Evolutionary conservation across 1,140 invertebrate genomes (phyloP).

Genomic region (Venturia canescens): DNA sequence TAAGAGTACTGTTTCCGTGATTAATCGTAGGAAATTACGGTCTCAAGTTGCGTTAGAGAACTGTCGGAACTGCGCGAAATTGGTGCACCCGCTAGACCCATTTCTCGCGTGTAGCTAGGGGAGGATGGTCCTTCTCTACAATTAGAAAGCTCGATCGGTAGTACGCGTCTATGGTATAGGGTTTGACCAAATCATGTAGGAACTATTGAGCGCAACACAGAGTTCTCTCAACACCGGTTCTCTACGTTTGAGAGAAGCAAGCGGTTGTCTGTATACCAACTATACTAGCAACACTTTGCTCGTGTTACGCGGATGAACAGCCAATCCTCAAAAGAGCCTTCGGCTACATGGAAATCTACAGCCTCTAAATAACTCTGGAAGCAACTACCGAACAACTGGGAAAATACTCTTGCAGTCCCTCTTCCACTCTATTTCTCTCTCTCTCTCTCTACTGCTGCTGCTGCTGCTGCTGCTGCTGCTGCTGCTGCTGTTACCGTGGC

Average conservation of each 20-base stretch:
- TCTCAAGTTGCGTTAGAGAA: background rate
- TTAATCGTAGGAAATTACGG: background rate
- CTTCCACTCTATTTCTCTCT: background rate
- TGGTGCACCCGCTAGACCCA: background rate
- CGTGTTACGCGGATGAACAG: background rate
- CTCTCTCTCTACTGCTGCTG: background rate
- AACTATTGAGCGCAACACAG: background rate
- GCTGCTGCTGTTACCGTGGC: no score
- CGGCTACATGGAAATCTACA: conserved; percentile 7
- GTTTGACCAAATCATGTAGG: conserved; percentile 9
- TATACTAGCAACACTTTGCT: conserved; percentile 12
- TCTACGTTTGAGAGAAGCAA: background rate
- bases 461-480: no score
- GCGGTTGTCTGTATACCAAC: background rate
- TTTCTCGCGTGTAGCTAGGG: background rate
- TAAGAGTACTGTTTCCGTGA: background rate
- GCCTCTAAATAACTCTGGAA: conserved; percentile 11
- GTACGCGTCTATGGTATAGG: background rate
- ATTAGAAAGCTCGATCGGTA: conserved; percentile 15
- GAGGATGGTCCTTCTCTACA: background rate
- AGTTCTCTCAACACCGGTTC: background rate
- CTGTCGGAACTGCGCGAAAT: conserved; percentile 10
- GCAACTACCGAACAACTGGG: conserved; percentile 9
- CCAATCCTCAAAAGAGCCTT: conserved; percentile 17
- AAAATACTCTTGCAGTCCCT: background rate